Evolutionary conservation across 2,888 invertebrate genomes (phyloP).

Genomic region (Eutolmus rufibarbis): DNA sequence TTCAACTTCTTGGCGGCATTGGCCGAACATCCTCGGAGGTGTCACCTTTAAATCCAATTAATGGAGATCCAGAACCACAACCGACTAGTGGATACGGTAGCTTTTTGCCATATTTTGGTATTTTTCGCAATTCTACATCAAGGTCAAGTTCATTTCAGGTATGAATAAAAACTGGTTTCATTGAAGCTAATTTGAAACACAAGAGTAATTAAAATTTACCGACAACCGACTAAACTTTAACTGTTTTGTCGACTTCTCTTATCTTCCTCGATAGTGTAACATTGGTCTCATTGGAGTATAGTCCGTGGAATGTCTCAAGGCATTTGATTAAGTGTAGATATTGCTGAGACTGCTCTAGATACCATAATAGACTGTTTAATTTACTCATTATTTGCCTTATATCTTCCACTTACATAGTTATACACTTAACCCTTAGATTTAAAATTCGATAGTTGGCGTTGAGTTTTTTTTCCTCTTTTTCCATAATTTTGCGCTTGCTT

Average conservation of each 20-base stretch:
- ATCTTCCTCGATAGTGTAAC: neutral
- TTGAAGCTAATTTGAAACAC: neutral
- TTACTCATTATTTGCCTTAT: neutral
- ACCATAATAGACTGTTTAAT: neutral
- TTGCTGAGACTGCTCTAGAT: neutral
- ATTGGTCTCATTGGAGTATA: neutral
- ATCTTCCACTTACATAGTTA: too few relatives aligned
- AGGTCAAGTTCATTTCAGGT: constrained; percentile 58
- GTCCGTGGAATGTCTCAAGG: neutral
- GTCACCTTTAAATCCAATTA: constrained; percentile 60
- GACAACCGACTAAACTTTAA: neutral
- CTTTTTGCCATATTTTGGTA: constrained; percentile 58
- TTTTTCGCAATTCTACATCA: constrained; percentile 57
- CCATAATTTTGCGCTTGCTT: too few relatives aligned
- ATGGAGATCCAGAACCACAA: neutral
- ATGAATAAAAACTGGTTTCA: constrained; percentile 24
- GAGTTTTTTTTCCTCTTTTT: too few relatives aligned
- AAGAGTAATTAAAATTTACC: neutral
- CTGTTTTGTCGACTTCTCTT: neutral
- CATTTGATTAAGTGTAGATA: neutral
- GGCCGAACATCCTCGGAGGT: constrained; percentile 58
- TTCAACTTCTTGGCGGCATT: neutral
- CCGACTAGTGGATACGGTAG: constrained; percentile 56
- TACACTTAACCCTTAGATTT: too few relatives aligned
- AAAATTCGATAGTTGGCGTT: too few relatives aligned